These are phyloP conservation scores for Drosophila arizonae DNA, from an alignment of 1,140 invertebrate species.

Conservation along the genomic window DNA sequence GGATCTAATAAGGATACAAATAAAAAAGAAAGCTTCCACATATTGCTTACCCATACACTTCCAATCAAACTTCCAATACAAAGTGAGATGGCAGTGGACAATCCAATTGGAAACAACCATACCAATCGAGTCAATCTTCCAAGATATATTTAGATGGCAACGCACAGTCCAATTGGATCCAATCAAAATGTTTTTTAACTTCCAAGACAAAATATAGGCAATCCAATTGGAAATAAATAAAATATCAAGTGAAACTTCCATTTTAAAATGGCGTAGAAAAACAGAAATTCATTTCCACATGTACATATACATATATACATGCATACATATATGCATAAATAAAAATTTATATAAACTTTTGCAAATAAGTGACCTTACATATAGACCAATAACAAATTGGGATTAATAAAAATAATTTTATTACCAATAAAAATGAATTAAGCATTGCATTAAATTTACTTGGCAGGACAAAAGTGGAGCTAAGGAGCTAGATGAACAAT, in stretches of 20 bases:
- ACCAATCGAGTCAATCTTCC: slow-evolving; percentile 26
- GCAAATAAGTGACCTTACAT: slow-evolving; percentile 34
- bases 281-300: slow-evolving; percentile 33
- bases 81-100: slow-evolving; percentile 37
- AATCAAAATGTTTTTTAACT: slow-evolving; percentile 41
- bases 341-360: slow-evolving; percentile 37
- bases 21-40: slow-evolving; percentile 51
- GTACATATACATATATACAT: slow-evolving; percentile 42
- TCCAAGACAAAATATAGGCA: slow-evolving; percentile 49
- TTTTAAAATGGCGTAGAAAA: slow-evolving; percentile 21
- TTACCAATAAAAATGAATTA: slow-evolving; percentile 17
- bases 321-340: slow-evolving; percentile 17
- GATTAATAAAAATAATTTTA: slow-evolving; percentile 20
- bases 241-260: slow-evolving; percentile 42
- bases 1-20: slow-evolving; percentile 50
- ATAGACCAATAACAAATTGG: slow-evolving; percentile 14
- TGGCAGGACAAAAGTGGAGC: no score
- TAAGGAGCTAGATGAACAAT: no score
- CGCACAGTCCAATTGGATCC: slow-evolving; percentile 9
- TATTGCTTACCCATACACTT: slow-evolving; percentile 47
- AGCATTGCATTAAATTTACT: neutral
- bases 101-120: slow-evolving; percentile 11
- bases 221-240: slow-evolving; percentile 10
- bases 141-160: slow-evolving; percentile 35
- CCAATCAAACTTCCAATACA: slow-evolving; percentile 64